Conservation (phyloP, 2,888 invertebrate species). For the Diplazon laetatorius region DNA sequence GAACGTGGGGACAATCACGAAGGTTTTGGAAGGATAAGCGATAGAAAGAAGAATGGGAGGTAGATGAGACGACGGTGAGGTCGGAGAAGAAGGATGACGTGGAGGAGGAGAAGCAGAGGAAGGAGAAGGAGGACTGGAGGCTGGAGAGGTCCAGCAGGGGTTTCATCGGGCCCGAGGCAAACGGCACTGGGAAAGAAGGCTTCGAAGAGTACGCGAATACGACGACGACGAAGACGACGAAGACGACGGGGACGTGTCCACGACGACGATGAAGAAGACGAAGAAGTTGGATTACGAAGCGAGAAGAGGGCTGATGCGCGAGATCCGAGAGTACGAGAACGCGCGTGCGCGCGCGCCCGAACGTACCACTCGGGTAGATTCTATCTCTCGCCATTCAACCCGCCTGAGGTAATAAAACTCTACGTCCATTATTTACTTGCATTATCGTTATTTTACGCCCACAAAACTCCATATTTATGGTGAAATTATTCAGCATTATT, state of each 20-base stretch:
- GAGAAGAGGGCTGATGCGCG: conserved; percentile 49
- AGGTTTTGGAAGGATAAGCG: not conserved
- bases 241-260: not conserved
- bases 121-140: conserved; percentile 40
- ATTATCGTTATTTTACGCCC: conserved; percentile 82
- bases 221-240: conserved; percentile 14
- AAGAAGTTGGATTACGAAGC: conserved; percentile 37
- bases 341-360: conserved; percentile 68
- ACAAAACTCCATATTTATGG: conserved; percentile 80
- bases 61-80: conserved; percentile 25
- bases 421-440: conserved; percentile 82
- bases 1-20: no score
- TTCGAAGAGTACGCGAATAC: conserved; percentile 10
- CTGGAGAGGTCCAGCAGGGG: conserved; percentile 34
- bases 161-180: conserved; percentile 15
- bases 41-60: conserved; percentile 20
- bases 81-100: conserved; percentile 50
- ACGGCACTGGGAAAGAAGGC: conserved; percentile 21
- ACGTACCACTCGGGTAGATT: conserved; percentile 76
- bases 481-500: conserved; percentile 81
- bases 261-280: conserved; percentile 24
- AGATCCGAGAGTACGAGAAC: no score
- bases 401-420: conserved; percentile 81
- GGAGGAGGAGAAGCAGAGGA: conserved; percentile 46
- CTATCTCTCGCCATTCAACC: conserved; percentile 81